These are phyloP conservation scores for Aurelia sp. DNA, from an alignment of 30 jellyfish, hydroid and myxozoan species.

Conservation along the genomic window DNA sequence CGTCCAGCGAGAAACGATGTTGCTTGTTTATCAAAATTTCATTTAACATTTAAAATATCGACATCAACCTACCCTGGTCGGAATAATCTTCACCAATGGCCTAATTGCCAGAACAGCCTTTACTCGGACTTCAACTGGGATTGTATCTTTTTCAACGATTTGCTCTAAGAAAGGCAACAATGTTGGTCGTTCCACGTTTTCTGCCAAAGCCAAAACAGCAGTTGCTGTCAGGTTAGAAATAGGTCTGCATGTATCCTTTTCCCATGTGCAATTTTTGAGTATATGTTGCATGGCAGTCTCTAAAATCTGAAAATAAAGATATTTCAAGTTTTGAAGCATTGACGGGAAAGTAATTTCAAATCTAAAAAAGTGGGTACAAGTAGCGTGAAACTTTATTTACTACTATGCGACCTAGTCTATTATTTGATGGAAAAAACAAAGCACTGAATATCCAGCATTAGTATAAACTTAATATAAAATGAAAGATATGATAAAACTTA, in stretches of 20 bases:
- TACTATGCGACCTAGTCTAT: too few relatives aligned
- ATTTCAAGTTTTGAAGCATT: too few relatives aligned
- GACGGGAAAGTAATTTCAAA: too few relatives aligned
- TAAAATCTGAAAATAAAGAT: constrained; percentile 34
- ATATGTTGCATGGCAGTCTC: constrained; percentile 4
- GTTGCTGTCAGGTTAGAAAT: constrained; percentile 40
- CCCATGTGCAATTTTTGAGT: constrained; percentile 20
- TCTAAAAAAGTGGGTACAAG: too few relatives aligned
- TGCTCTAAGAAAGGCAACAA: constrained; percentile 33
- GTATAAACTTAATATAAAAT: too few relatives aligned
- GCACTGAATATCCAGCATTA: too few relatives aligned
- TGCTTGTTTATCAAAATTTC: too few relatives aligned
- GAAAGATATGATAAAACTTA: not conserved
- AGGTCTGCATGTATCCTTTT: constrained; percentile 19
- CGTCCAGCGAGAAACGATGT: too few relatives aligned
- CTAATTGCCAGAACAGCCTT: constrained; percentile 70
- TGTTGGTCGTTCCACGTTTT: constrained; percentile 61
- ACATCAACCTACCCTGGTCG: constrained; percentile 7
- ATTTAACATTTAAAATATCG: too few relatives aligned
- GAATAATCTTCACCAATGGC: constrained; percentile 55
- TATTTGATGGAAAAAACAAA: not conserved
- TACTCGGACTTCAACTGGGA: constrained; percentile 63
- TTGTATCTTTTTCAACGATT: constrained; percentile 16
- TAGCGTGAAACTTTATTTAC: too few relatives aligned
- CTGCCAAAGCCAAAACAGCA: constrained; percentile 65